A percentile compares a stretch with the other conserved stretches of the same genome.
These are phyloP conservation scores for Aethina tumida DNA, from an alignment of 1,140 invertebrate genomes.

Conservation along the genomic window DNA sequence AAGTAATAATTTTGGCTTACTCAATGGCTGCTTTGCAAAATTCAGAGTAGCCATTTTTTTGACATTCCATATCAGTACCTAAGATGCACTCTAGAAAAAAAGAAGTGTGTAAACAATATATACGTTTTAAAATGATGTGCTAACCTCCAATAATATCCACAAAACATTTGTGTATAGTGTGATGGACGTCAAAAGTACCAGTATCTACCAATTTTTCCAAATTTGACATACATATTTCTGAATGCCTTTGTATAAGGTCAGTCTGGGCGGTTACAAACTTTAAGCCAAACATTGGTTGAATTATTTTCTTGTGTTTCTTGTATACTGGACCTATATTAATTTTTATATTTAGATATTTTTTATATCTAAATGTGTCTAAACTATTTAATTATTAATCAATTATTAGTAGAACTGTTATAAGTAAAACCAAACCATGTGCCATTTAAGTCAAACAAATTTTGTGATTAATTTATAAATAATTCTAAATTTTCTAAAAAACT, in stretches of 20 bases:
- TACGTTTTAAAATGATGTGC: background rate
- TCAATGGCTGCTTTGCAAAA: conserved; percentile 5
- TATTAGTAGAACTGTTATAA: no score
- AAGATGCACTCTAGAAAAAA: conserved; percentile 13
- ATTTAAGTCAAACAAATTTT: no score
- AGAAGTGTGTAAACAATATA: background rate
- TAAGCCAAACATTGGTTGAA: conserved; percentile 14
- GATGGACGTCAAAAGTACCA: conserved; percentile 10
- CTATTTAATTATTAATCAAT: no score
- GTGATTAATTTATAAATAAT: no score
- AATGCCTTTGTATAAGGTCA: conserved; percentile 11
- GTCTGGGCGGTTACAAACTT: conserved; percentile 7
- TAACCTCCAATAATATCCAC: conserved; percentile 16
- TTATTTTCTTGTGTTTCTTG: conserved; percentile 14
- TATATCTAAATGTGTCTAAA: conserved; percentile 1
- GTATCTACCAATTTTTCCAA: conserved; percentile 7
- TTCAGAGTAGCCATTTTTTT: conserved; percentile 4
- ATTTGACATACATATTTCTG: conserved; percentile 12
- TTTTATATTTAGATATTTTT: conserved; percentile 4
- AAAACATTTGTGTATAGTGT: conserved; percentile 10
- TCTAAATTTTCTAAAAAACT: no score
- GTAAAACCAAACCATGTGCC: no score
- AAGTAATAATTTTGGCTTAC: conserved; percentile 10
- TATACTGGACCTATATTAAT: conserved; percentile 13
- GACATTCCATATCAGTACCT: conserved; percentile 6